Evolutionary conservation across 2,888 invertebrate species (phyloP).

Genomic region (Platycnemis pennipes): DNA sequence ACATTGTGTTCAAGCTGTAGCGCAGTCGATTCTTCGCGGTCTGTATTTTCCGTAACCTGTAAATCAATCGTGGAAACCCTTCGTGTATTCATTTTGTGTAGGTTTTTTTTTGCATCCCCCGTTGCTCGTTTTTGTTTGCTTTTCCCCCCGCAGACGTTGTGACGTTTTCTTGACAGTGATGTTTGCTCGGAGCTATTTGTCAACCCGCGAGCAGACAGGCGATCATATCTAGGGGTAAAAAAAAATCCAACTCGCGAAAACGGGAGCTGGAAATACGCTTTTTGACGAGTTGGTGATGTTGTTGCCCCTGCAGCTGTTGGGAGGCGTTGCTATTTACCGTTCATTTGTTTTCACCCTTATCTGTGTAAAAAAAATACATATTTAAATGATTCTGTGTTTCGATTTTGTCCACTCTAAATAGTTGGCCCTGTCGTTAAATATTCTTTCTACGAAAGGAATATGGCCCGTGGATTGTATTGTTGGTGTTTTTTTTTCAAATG

Average conservation of each 20-base stretch:
- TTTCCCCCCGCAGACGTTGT: neutral
- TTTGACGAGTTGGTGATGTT: neutral
- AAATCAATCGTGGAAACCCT: conserved; percentile 6
- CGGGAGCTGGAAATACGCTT: neutral
- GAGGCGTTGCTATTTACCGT: neutral
- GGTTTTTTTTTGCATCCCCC: neutral
- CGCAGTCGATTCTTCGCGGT: neutral
- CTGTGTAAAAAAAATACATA: too few relatives aligned
- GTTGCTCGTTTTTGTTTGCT: neutral
- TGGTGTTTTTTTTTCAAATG: too few relatives aligned
- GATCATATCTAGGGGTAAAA: neutral
- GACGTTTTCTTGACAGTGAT: conserved; percentile 34
- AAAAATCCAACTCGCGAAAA: neutral
- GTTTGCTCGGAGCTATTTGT: conserved; percentile 29
- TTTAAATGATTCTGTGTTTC: too few relatives aligned
- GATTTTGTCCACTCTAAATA: too few relatives aligned
- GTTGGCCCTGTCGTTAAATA: too few relatives aligned
- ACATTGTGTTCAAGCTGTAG: neutral
- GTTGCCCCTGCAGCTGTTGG: neutral
- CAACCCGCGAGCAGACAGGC: neutral
- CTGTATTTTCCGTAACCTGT: neutral
- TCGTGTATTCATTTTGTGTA: neutral
- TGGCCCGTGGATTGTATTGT: too few relatives aligned
- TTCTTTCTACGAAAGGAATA: too few relatives aligned
- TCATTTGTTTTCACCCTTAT: neutral